Conservation (phyloP, 1,140 invertebrate species). For the Lamellibrachia luymesi region DNA sequence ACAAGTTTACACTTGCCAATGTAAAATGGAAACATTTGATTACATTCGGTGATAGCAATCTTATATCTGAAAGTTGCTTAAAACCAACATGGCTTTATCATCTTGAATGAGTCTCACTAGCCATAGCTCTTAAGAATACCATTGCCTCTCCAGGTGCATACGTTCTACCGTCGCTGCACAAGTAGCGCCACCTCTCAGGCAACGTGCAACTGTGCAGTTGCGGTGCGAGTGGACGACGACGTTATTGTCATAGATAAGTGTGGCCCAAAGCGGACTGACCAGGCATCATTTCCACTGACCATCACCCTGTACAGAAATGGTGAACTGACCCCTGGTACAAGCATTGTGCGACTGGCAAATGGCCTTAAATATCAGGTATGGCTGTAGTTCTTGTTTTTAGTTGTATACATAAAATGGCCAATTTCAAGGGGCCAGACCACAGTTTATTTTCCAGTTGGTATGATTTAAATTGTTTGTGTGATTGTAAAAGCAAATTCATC, state of each 20-base stretch:
- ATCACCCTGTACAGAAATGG: slow-evolving; percentile 22
- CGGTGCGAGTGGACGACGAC: slow-evolving; percentile 28
- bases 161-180: slow-evolving; percentile 24
- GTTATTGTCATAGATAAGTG: slow-evolving; percentile 29
- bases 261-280: not conserved
- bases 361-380: slow-evolving; percentile 20
- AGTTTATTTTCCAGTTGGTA: no score
- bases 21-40: not conserved
- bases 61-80: no score
- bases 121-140: not conserved
- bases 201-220: slow-evolving; percentile 30
- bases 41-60: no score
- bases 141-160: slow-evolving; percentile 21
- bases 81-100: no score
- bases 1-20: not conserved
- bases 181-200: slow-evolving; percentile 11
- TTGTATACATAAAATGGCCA: not conserved
- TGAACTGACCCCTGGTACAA: slow-evolving; percentile 17
- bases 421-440: no score
- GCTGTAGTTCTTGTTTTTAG: not conserved
- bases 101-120: not conserved
- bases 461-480: no score
- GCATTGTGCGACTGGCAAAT: slow-evolving; percentile 16
- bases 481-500: no score
- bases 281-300: slow-evolving; percentile 14